Base-by-base conservation (phyloP, 2,888 invertebrate species). In the Augochlorella aurata region DNA sequence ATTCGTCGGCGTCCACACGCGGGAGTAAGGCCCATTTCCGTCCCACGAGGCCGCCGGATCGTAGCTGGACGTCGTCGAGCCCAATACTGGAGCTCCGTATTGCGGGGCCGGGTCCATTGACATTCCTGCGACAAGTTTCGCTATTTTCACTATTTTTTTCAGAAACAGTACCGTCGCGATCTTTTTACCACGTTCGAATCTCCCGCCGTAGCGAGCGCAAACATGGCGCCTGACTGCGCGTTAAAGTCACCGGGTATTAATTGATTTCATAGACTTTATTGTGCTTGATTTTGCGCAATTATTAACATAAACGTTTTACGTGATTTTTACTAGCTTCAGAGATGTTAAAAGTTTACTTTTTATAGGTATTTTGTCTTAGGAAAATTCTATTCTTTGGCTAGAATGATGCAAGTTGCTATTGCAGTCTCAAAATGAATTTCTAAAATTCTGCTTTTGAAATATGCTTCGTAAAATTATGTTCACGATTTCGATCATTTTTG, bases 1-100 rank as follows among this genome's bases (percentile, higher is more conserved):
- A 78, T 91, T 93, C 74, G 91, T 88, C 38, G 93, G 93, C 89
- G 96, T 96, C 97, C 97, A 97, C 1, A 97, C 95, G 86, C 97
- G 95, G 68, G 97, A 95, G 93, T 97, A 97, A 0, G 97, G 97
- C 12, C 97, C 97, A 71, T 96, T 95, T 90, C 95, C 96, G 85
- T 95, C 95, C 95, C 97, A 97, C 3, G 97, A 96, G 90, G 96
- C 96, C 82, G 95, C 95, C 49, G 97, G 96, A 29, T 95, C 93
- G 49, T 95, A 94, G 8, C 95, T 94, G 9, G 95, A 94, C 3
- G 95, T 94, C 74, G 95, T 95, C 79, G 96, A 95, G 50, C 94
- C 92, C 50, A 94, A 90, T 67, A 95, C 94, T 66, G 97, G 96
- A 70, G 96, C 95, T 67, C 97, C 97, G 92, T 97, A 97, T 82